Conservation (phyloP, 2,888 invertebrate genomes). For the Mythimna loreyi region DNA sequence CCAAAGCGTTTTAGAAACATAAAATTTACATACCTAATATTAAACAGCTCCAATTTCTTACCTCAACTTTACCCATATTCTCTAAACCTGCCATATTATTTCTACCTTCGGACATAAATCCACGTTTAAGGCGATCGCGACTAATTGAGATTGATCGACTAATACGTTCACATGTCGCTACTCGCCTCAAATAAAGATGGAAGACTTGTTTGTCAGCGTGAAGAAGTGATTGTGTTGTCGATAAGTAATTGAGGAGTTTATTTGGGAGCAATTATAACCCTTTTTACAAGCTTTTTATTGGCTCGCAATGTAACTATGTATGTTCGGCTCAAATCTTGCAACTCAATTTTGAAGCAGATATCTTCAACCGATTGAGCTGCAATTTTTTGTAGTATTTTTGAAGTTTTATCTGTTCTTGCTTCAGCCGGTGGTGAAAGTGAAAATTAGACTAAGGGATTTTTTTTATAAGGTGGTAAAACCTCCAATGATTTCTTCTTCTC, state of each 20-base stretch:
- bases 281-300: too few species aligned
- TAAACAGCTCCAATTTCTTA: background rate
- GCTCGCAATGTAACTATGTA: too few species aligned
- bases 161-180: conserved; percentile 26
- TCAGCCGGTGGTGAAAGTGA: too few species aligned
- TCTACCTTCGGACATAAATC: conserved; percentile 31
- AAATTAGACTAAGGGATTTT: too few species aligned
- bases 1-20: too few species aligned
- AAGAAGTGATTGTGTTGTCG: background rate
- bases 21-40: too few species aligned
- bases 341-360: too few species aligned
- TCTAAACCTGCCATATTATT: conserved; percentile 1
- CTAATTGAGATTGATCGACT: conserved; percentile 45
- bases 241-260: background rate
- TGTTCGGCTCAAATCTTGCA: too few species aligned
- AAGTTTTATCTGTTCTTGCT: background rate
- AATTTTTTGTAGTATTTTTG: background rate
- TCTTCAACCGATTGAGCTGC: too few species aligned
- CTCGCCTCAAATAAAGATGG: conserved; percentile 12
- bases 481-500: too few species aligned
- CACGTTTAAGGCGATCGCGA: conserved; percentile 21
- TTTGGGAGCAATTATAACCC: background rate
- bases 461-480: too few species aligned
- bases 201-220: background rate
- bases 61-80: background rate